Evolutionary conservation across 2,113 vertebrate genomes (phyloP).

Genomic region (Miniopterus natalensis): DNA sequence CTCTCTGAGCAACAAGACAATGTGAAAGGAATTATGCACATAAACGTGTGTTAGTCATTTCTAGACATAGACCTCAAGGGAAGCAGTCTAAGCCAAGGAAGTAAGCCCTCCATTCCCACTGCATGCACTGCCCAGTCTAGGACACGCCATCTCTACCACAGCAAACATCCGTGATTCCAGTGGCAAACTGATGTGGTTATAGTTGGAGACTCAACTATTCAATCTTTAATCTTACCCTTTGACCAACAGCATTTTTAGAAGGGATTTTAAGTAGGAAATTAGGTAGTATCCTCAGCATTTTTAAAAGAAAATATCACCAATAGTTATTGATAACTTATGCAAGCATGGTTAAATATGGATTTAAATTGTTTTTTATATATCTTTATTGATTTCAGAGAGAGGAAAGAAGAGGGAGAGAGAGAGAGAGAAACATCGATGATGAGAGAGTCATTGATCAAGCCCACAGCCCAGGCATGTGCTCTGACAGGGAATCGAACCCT

Average conservation of each 20-base stretch:
- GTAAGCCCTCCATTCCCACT: neutral
- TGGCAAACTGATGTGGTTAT: neutral
- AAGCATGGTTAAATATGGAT: neutral
- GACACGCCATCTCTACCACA: neutral
- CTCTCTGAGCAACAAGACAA: neutral
- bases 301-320: neutral
- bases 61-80: neutral
- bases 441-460: too few species aligned
- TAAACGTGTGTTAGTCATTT: neutral
- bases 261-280: neutral
- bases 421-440: too few species aligned
- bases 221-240: neutral
- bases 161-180: neutral
- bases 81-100: neutral
- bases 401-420: too few species aligned
- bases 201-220: too few species aligned
- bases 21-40: neutral
- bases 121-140: rapidly evolving
- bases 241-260: neutral
- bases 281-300: neutral
- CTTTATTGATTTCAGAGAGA: too few species aligned
- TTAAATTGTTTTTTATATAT: neutral
- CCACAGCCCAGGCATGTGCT: too few species aligned
- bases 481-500: too few species aligned
- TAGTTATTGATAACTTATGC: neutral